A percentile compares a stretch with the other conserved stretches of the same genome.
Conservation (phyloP, 2,113 vertebrate genomes). For the Reinhardtius hippoglossoides region DNA sequence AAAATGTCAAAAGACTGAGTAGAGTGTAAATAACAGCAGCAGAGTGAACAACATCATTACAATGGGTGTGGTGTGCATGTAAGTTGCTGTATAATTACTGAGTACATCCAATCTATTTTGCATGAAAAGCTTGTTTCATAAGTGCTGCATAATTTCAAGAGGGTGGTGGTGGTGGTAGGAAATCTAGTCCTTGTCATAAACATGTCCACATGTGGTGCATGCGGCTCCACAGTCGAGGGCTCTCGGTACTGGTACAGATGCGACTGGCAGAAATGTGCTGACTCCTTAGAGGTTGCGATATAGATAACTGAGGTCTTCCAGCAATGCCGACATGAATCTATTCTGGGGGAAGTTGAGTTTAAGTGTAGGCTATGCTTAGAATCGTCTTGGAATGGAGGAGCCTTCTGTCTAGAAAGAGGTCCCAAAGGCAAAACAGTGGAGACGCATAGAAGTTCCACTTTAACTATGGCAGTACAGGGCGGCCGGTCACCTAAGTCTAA, state of each 20-base stretch:
- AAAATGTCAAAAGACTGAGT: neutral
- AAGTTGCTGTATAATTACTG: conserved; percentile 59
- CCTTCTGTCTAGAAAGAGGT: conserved; percentile 45
- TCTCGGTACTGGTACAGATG: conserved; percentile 50
- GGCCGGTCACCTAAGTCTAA: neutral
- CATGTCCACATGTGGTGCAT: conserved; percentile 55
- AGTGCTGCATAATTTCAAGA: conserved; percentile 7
- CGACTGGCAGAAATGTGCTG: conserved; percentile 62
- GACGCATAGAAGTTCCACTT: conserved; percentile 22
- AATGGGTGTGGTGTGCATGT: conserved; percentile 63
- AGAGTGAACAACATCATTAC: neutral
- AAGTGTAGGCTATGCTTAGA: conserved; percentile 71
- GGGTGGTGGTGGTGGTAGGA: neutral
- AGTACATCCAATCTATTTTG: conserved; percentile 45
- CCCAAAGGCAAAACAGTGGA: conserved; percentile 35
- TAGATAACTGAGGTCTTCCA: conserved; percentile 67
- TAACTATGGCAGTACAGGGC: neutral
- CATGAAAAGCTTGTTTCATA: conserved; percentile 39
- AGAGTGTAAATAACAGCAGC: conserved; percentile 20
- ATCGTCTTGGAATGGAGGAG: conserved; percentile 33
- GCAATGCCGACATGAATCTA: conserved; percentile 58
- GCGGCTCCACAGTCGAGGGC: conserved; percentile 17
- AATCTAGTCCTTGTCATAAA: neutral
- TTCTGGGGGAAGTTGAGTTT: conserved; percentile 58
- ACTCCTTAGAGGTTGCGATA: conserved; percentile 59